Evolutionary conservation across 2,888 invertebrate genomes (phyloP).

Genomic region (Tachina grossa): DNA sequence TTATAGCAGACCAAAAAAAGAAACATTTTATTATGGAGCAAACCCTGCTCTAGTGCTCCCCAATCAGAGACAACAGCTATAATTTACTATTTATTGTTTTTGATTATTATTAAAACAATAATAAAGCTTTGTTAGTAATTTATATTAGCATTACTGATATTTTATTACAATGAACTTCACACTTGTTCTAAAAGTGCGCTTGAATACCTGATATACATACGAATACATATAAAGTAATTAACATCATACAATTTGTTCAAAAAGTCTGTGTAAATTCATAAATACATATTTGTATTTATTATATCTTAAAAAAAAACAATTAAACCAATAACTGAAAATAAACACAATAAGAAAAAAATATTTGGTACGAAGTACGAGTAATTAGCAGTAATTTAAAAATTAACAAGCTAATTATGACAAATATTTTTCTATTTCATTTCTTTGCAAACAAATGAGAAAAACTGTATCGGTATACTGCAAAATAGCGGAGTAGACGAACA

Average conservation of each 20-base stretch:
- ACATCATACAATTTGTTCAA: neutral
- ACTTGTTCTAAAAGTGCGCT: neutral
- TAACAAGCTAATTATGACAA: neutral
- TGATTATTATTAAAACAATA: neutral
- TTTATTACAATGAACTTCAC: neutral
- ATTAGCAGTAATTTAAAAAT: conserved; percentile 29
- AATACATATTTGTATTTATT: neutral
- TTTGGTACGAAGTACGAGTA: conserved; percentile 20
- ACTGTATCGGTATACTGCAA: neutral
- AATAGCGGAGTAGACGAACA: no score
- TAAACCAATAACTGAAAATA: conserved; percentile 11
- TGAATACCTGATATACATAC: neutral
- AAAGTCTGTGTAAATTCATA: neutral
- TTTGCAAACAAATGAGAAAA: conserved; percentile 10
- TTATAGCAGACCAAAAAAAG: no score
- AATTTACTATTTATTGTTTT: no score
- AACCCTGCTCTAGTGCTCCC: no score
- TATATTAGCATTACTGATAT: neutral
- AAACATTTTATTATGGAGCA: no score
- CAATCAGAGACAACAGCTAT: no score
- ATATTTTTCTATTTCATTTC: conserved; percentile 4
- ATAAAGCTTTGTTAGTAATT: neutral
- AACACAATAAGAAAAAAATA: conserved; percentile 16
- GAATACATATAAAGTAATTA: neutral
- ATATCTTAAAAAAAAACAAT: neutral